phyloP scores from a whole-genome alignment of 2,888 invertebrate genomes.

The Amiota mariae region DNA sequence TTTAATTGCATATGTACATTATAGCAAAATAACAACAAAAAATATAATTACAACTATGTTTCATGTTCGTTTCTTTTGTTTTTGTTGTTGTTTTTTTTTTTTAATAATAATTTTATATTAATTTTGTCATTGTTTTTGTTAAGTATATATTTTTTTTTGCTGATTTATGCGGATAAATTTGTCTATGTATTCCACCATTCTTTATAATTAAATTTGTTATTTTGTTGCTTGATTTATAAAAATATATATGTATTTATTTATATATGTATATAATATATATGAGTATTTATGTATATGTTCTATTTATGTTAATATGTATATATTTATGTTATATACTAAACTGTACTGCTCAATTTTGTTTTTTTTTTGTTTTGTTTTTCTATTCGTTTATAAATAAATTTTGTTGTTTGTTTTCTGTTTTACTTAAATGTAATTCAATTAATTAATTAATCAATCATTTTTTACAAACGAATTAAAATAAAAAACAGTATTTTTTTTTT shows the following conservation, averaged over 20 bases:
- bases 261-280: conserved; percentile 55
- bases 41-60: conserved; percentile 23
- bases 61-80: not conserved
- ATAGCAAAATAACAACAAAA: conserved; percentile 24
- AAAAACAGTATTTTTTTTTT: not conserved
- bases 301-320: conserved; percentile 34
- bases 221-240: conserved; percentile 33
- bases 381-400: not conserved
- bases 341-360: not conserved
- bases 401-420: not conserved
- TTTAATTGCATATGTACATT: not conserved
- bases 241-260: conserved; percentile 44
- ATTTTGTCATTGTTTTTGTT: conserved; percentile 33
- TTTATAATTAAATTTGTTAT: conserved; percentile 43
- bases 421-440: not conserved
- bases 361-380: conserved; percentile 8
- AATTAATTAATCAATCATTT: not conserved
- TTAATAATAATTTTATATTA: conserved; percentile 12
- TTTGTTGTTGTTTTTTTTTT: conserved; percentile 4
- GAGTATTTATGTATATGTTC: conserved; percentile 44
- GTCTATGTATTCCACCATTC: conserved; percentile 32
- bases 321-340: conserved; percentile 22
- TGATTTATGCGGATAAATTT: conserved; percentile 9
- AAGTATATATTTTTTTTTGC: conserved; percentile 35
- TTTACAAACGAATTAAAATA: not conserved